Evolutionary conservation across 2,797 vertebrate genomes (phyloP), one percentile per base, ranked within the genome.

Genomic region (Euphonia xanthogaster): DNA sequence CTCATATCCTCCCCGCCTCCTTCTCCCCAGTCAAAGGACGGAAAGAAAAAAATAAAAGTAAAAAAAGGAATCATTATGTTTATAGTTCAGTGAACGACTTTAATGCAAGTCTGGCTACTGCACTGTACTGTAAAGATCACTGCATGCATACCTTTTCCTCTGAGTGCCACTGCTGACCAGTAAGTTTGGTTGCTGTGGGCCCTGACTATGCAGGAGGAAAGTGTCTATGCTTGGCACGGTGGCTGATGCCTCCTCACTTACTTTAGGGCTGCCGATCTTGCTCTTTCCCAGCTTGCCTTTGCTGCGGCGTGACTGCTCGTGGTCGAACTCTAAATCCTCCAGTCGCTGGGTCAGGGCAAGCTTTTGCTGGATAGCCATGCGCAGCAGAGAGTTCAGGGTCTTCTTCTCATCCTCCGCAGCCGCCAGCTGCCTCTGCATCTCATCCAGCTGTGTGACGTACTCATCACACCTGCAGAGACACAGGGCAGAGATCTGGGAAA

Each of bases 381-480:
- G 98, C 73, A 99, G 98, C 95, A 99, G 98, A 81, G 99, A 99
- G 98, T 99, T 99, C 81, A 99, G 94, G 14, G 99, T 99, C 98
- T 99, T 99, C 98, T 99, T 99, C 98, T 99, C 99, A n/a, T 99
- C 99, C 97, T 99, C 99, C 0, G 99, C 99, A 10, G 99, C 99
- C 3, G 99, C 99, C 95, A 99, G 98, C 97, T 99, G 99, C 97
- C 99, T 98, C 98, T 99, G 99, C 99, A 99, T 99, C 96, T 99
- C 99, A 87, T 99, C 99, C 98, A 99, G 96, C 97, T 99, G 99
- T 1, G 98, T 99, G 22, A 99, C 99, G 0, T 99, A 99, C 86
- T 99, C 99, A 91, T 99, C 99, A 93, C 99, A 99, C 96, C 99
- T 99, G 93, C 31, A 84, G 89, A 91, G 50, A 93, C 82, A 94